Evolutionary conservation across 2,888 invertebrate species (phyloP).

Genomic region (Frankliniella fusca): DNA sequence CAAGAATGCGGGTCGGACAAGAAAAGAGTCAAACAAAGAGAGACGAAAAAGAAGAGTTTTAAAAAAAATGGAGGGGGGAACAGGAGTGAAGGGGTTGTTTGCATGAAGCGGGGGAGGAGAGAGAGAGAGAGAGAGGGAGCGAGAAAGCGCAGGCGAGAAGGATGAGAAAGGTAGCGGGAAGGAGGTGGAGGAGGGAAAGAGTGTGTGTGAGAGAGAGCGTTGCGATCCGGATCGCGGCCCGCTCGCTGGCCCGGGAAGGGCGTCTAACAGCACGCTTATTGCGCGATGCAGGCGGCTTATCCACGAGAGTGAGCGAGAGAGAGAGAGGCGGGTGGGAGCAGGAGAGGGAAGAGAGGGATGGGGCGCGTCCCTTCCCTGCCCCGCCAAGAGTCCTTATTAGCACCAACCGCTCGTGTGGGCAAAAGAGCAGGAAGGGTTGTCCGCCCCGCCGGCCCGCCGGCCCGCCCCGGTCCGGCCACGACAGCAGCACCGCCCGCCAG

Average conservation of each 20-base stretch:
- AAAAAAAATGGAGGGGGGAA: too few relatives aligned
- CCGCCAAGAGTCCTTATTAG: not conserved
- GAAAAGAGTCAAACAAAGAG: not conserved
- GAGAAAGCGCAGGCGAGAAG: not conserved
- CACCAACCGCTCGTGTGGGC: not conserved
- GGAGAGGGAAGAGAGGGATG: not conserved
- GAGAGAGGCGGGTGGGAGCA: not conserved
- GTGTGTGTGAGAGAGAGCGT: not conserved
- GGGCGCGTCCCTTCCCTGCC: not conserved
- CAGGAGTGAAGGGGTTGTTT: not conserved
- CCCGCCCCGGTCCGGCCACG: too few relatives aligned
- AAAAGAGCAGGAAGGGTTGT: not conserved
- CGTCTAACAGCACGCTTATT: too few relatives aligned
- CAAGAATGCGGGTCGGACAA: not conserved
- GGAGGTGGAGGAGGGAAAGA: not conserved
- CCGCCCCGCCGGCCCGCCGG: not conserved
- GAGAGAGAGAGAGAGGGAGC: not conserved
- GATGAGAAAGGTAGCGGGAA: not conserved
- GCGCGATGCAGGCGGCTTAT: not conserved
- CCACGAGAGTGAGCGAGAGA: not conserved
- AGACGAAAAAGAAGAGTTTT: not conserved
- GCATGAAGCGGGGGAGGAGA: not conserved
- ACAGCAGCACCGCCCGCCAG: not conserved
- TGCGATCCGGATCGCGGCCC: too few relatives aligned
- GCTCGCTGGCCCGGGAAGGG: too few relatives aligned